These are phyloP conservation scores for Colletes latitarsis DNA, from an alignment of 1,140 invertebrate species.

Conservation along the genomic window DNA sequence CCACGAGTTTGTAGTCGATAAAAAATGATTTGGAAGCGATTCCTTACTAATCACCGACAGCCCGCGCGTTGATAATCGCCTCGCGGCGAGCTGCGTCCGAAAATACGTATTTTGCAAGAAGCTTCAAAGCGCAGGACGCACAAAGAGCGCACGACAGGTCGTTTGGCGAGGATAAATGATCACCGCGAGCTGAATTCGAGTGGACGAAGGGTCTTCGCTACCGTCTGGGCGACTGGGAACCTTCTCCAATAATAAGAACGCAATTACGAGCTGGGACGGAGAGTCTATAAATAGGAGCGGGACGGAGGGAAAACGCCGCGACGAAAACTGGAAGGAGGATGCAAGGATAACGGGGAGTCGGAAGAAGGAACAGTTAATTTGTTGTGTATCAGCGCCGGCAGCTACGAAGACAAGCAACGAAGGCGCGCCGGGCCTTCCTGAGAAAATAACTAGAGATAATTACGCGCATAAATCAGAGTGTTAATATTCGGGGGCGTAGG, in stretches of 20 bases:
- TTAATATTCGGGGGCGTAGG: constrained; percentile 81
- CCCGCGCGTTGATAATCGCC: no score
- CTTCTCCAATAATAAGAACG: constrained; percentile 58
- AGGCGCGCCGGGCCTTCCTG: constrained; percentile 27
- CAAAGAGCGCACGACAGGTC: no score
- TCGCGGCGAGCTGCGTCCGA: no score
- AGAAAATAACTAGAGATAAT: constrained; percentile 81
- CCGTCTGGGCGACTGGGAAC: no score
- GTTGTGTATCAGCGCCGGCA: constrained; percentile 74
- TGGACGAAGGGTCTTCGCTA: no score
- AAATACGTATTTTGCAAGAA: no score
- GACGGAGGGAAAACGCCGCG: neutral
- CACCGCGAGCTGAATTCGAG: no score
- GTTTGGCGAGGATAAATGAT: no score
- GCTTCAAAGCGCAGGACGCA: no score
- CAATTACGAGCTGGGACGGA: constrained; percentile 62
- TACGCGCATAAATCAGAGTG: constrained; percentile 80
- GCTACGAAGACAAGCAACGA: constrained; percentile 66
- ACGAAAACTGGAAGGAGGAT: neutral
- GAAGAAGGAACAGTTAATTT: constrained; percentile 74
- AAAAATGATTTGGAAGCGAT: no score
- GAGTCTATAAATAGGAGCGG: constrained; percentile 68
- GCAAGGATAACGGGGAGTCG: constrained; percentile 35
- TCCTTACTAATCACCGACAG: no score
- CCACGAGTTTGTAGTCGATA: no score